A percentile compares a stretch with the other conserved stretches of the same genome.
Conservation (phyloP, 2,888 invertebrate genomes). For the Stegana nigrithorax region DNA sequence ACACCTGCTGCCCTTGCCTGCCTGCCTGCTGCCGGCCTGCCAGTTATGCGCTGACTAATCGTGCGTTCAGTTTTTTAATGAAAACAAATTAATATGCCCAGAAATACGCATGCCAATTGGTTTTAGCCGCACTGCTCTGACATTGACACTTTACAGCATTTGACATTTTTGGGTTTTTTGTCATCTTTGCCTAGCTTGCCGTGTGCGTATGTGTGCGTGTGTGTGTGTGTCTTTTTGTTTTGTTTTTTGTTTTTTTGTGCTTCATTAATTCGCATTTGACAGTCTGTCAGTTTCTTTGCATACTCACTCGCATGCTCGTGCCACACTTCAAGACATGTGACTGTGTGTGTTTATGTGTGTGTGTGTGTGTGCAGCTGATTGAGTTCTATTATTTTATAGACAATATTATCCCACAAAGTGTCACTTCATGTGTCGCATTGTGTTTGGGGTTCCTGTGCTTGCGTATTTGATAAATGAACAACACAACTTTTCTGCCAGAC, state of each 20-base stretch:
- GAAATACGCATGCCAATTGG: neutral
- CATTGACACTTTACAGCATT: neutral
- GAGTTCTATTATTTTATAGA: neutral
- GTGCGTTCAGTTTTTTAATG: constrained; percentile 58
- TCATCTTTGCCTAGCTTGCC: neutral
- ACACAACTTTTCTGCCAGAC: neutral
- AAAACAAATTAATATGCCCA: constrained; percentile 52
- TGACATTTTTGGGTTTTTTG: neutral
- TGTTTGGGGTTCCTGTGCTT: no score
- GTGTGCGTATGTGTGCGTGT: no score
- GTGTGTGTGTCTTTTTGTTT: neutral
- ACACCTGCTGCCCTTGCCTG: constrained; percentile 2
- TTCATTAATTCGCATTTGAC: constrained; percentile 10
- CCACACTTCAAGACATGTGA: neutral
- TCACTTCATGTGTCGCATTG: neutral
- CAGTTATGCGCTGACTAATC: constrained; percentile 47
- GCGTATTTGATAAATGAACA: constrained; percentile 10
- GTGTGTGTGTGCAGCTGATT: neutral
- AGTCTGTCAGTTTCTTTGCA: neutral
- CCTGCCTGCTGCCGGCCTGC: constrained; percentile 6
- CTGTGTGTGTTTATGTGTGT: no score
- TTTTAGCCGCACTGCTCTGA: neutral
- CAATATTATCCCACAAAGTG: neutral
- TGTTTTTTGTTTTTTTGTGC: no score
- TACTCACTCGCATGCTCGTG: neutral